Evolutionary conservation across 2,113 vertebrate genomes (phyloP), one percentile per base, ranked within the genome.

Genomic region (Calyptomena viridis): DNA sequence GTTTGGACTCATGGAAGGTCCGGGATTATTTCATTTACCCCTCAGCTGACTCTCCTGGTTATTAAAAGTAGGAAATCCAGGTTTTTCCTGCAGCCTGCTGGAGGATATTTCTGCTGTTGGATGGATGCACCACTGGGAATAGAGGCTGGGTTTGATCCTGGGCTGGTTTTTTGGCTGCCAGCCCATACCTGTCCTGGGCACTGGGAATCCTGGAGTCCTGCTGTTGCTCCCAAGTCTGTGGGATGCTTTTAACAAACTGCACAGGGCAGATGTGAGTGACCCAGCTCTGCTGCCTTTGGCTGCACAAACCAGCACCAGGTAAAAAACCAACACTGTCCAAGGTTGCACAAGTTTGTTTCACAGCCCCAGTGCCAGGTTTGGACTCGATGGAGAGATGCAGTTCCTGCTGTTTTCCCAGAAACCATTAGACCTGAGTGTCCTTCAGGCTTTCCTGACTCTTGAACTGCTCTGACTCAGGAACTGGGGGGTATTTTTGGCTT

Each of bases 21-120:
- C 33, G 8, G 53, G 62, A 58, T 30, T n/a, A 23, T 64, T 18
- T 35, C 11, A 5, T 46, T 72, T 53, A 17, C n/a, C 64, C 72
- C 72, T 35, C 25, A 8, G 18, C 11, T 67, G 53, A 39, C 6
- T 12, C 27, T 13, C 5, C 17, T 30, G 39, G 20, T 9, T 39
- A 27, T 63, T 62, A 33, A 64, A 68, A 87, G 59, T 20, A n/a
- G 14, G 25, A 25, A 30, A 33, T 21, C 8, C 23, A 3, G 31
- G 3, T 20, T 37, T 59, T 72, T 73, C 6, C 31, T 39, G 42
- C 23, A 50, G 35, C 20, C 11, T 50, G 0, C 7, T 9, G 0
- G 22, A 23, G 63, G 21, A 25, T 1, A 19, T 49, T n/a, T 28
- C 30, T 46, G 22, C 27, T 46, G 78, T 37, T 46, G 42, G 46